Conservation (phyloP, 2,797 vertebrate genomes). For the Microctenopoma stevenorrisi region DNA sequence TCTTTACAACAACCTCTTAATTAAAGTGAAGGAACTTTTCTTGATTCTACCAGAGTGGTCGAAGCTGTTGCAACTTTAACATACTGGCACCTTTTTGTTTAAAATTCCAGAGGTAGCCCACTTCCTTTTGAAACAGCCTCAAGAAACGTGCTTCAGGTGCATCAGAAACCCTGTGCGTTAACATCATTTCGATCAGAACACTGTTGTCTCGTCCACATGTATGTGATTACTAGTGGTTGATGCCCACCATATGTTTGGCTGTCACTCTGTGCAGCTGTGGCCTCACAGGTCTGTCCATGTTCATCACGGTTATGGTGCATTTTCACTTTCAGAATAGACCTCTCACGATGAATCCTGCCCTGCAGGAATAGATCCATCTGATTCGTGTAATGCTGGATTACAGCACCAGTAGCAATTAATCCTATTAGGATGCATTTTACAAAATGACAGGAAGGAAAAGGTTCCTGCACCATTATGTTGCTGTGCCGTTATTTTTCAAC, state of each 20-base stretch:
- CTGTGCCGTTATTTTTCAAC: neutral
- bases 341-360: conserved; percentile 22
- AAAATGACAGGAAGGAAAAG: neutral
- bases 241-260: conserved; percentile 56
- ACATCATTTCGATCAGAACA: conserved; percentile 15
- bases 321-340: conserved; percentile 14
- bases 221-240: conserved; percentile 41
- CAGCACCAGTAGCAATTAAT: conserved; percentile 33
- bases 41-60: neutral
- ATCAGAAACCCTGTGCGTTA: neutral
- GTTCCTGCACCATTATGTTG: neutral
- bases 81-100: neutral
- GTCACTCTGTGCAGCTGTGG: conserved; percentile 52
- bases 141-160: conserved; percentile 6
- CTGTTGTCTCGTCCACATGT: conserved; percentile 27
- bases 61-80: neutral
- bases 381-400: conserved; percentile 15
- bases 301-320: conserved; percentile 31
- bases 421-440: conserved; percentile 10
- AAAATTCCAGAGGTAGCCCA: neutral
- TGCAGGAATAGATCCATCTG: conserved; percentile 37
- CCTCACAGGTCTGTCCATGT: conserved; percentile 38
- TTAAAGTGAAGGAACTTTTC: neutral
- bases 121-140: neutral
- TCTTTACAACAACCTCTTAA: neutral